Evolutionary conservation across 2,888 invertebrate species (phyloP).

Genomic region (Pseudococcus viburni): DNA sequence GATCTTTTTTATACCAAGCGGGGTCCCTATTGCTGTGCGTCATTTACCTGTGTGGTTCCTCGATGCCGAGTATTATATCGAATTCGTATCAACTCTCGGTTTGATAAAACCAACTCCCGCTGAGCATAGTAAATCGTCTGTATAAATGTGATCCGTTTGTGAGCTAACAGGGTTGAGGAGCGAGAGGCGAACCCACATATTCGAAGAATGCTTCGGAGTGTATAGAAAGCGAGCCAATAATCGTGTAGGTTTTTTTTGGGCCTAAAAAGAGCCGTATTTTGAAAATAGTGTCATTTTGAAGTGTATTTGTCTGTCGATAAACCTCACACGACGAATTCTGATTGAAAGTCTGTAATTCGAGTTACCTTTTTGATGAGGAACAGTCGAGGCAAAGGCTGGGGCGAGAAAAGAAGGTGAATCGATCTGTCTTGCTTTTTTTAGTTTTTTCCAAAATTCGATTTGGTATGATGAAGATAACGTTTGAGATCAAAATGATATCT

Average conservation of each 20-base stretch:
- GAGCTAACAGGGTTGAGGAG: not conserved
- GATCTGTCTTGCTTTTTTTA: too few species aligned
- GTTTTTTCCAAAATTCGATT: too few species aligned
- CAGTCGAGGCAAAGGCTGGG: not conserved
- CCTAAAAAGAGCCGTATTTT: not conserved
- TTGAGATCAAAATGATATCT: too few species aligned
- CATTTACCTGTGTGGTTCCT: conserved; percentile 24
- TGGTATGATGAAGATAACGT: too few species aligned
- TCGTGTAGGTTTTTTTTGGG: not conserved
- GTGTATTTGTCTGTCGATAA: not conserved
- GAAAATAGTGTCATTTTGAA: not conserved
- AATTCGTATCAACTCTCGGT: conserved; percentile 23
- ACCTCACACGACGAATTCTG: not conserved
- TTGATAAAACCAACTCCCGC: conserved; percentile 39
- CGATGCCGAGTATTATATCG: conserved; percentile 9
- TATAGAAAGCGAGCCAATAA: not conserved
- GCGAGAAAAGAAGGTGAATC: too few species aligned
- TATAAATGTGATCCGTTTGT: conserved; percentile 28
- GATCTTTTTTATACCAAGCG: conserved; percentile 2
- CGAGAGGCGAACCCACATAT: conserved; percentile 11
- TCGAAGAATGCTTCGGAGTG: conserved; percentile 4
- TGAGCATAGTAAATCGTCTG: conserved; percentile 34
- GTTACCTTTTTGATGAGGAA: not conserved
- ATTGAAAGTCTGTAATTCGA: not conserved
- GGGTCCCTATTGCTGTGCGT: not conserved